phyloP scores from a whole-genome alignment of 2,113 vertebrate species.

The Casuarius casuarius region DNA sequence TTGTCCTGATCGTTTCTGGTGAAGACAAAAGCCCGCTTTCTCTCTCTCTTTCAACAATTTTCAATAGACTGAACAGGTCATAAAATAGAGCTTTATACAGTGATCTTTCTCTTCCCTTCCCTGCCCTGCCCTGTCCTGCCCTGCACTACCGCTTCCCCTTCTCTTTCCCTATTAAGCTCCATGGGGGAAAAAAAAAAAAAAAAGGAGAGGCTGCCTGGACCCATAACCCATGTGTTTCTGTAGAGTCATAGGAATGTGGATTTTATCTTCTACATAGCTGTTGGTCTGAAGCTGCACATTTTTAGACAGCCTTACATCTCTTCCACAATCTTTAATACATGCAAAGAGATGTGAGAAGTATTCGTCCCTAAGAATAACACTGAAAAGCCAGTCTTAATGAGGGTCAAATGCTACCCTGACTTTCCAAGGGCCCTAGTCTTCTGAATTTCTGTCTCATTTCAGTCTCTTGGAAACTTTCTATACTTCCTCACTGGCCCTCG shows the following conservation, averaged over 20 bases:
- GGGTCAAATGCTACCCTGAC: too few species aligned
- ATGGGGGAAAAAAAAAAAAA: background rate
- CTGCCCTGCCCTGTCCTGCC: background rate
- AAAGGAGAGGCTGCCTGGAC: too few species aligned
- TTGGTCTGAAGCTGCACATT: background rate
- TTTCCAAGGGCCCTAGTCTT: background rate
- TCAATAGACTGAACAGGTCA: background rate
- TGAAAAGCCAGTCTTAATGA: background rate
- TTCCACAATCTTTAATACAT: background rate
- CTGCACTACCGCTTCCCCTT: too few species aligned
- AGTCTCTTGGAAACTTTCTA: background rate
- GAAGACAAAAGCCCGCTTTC: too few species aligned
- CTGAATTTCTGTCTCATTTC: too few species aligned
- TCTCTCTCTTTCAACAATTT: background rate
- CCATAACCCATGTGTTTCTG: background rate
- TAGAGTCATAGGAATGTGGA: background rate
- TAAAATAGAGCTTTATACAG: background rate
- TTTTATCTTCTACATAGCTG: background rate
- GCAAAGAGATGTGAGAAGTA: background rate
- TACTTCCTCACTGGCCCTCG: background rate
- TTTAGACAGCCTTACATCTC: background rate
- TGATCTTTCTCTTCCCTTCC: background rate
- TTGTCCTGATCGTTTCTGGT: background rate
- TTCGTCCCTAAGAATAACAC: background rate
- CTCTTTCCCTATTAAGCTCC: too few species aligned